These are phyloP conservation scores for Pollenia labialis DNA, from an alignment of 2,888 invertebrate genomes.

Conservation along the genomic window DNA sequence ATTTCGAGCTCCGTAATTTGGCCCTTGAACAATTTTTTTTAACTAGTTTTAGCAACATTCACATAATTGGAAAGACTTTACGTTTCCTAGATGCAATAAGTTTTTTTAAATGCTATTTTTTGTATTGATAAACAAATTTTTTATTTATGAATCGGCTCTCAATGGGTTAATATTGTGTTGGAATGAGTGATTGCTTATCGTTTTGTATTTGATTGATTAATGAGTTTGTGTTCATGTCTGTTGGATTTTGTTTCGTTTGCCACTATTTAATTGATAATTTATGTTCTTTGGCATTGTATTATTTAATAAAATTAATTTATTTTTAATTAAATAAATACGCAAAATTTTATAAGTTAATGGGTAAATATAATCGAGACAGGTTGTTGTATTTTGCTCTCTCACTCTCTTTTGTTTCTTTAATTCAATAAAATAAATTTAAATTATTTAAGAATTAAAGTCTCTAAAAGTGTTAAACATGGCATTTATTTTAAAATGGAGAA, in stretches of 20 bases:
- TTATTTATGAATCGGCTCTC: background rate
- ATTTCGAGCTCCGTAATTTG: too few relatives aligned
- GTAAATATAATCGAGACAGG: background rate
- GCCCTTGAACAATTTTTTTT: too few relatives aligned
- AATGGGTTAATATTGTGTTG: background rate
- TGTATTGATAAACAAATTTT: background rate
- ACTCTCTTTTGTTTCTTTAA: too few relatives aligned
- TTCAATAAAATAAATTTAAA: too few relatives aligned
- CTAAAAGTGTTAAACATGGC: too few relatives aligned
- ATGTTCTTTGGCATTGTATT: background rate
- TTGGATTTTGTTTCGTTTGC: background rate
- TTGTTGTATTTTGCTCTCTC: background rate
- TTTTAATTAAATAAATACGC: background rate
- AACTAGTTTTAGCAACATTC: too few relatives aligned
- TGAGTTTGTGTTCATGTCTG: background rate
- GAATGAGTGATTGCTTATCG: background rate
- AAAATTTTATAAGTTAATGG: background rate
- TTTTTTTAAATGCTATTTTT: too few relatives aligned
- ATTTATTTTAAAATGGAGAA: too few relatives aligned
- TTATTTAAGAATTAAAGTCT: too few relatives aligned
- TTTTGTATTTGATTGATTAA: constrained; percentile 20
- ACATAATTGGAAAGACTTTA: too few relatives aligned
- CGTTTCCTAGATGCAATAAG: too few relatives aligned
- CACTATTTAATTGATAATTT: constrained; percentile 36
- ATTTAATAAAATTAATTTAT: constrained; percentile 24